Evolutionary conservation across 1,140 invertebrate species (phyloP).

Genomic region (Psilanteris sp.): DNA sequence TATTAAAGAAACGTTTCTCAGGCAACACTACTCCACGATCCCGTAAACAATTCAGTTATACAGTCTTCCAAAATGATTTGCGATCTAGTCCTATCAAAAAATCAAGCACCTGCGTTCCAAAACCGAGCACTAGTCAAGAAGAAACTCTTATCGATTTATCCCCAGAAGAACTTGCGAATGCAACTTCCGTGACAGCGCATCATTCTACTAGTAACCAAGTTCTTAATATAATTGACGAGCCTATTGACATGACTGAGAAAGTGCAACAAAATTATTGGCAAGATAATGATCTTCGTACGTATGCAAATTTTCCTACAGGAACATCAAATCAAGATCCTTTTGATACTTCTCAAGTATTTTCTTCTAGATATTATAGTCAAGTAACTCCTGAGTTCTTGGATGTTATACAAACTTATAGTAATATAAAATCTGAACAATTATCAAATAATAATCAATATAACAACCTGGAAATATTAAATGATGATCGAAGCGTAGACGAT

Average conservation of each 20-base stretch:
- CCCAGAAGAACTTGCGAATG: constrained; percentile 78
- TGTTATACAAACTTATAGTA: constrained; percentile 68
- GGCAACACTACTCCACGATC: constrained; percentile 77
- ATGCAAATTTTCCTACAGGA: constrained; percentile 73
- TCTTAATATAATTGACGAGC: constrained; percentile 87
- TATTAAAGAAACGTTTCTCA: constrained; percentile 76
- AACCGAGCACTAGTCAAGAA: constrained; percentile 77
- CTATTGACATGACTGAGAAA: constrained; percentile 82
- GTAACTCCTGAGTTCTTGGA: constrained; percentile 71
- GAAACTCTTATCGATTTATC: constrained; percentile 83
- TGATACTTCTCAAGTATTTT: constrained; percentile 81
- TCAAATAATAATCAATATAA: constrained; percentile 55
- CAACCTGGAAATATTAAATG: constrained; percentile 59
- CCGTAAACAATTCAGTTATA: constrained; percentile 87
- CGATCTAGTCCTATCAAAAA: constrained; percentile 77
- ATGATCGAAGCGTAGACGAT: constrained; percentile 60
- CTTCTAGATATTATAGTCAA: constrained; percentile 78
- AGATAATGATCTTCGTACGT: constrained; percentile 71
- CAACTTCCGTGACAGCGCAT: constrained; percentile 45
- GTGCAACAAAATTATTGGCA: constrained; percentile 66
- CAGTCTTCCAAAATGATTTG: constrained; percentile 86
- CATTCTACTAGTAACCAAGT: constrained; percentile 67
- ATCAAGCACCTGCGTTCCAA: constrained; percentile 77
- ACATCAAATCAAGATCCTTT: constrained; percentile 79
- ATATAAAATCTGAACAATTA: constrained; percentile 58